A percentile compares a stretch with the other conserved stretches of the same genome.
Evolutionary conservation across 1,140 invertebrate species (phyloP).

Genomic region (Dufourea novaeangliae): DNA sequence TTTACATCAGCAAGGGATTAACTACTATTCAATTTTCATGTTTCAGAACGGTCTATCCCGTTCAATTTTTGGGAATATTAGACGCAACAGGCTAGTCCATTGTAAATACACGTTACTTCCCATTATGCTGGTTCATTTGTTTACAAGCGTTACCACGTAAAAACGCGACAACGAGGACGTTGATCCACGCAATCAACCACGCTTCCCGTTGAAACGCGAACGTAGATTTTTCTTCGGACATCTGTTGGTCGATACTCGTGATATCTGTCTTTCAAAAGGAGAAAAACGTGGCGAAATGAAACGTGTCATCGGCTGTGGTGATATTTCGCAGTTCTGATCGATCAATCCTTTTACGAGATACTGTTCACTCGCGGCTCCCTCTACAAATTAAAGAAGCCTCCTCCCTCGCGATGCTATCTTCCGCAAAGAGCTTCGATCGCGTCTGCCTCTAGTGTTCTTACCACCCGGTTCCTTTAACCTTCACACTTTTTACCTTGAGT

Average conservation of each 20-base stretch:
- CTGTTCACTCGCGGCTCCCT: constrained; percentile 22
- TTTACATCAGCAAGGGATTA: too few relatives aligned
- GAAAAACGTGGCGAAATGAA: constrained; percentile 55
- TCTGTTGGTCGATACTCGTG: constrained; percentile 64
- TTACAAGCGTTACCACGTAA: too few relatives aligned
- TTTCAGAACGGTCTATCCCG: too few relatives aligned
- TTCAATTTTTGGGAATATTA: too few relatives aligned
- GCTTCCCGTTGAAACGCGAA: constrained; percentile 29
- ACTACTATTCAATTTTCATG: too few relatives aligned
- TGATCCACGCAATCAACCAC: constrained; percentile 31
- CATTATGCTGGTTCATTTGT: background rate
- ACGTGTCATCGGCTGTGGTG: constrained; percentile 61
- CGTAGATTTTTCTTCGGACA: constrained; percentile 42
- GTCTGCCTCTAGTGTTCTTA: background rate
- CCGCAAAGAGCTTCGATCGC: constrained; percentile 18
- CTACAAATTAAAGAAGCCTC: constrained; percentile 59
- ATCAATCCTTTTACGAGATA: constrained; percentile 61
- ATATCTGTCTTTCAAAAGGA: constrained; percentile 62
- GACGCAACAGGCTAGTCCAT: background rate
- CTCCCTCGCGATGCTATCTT: constrained; percentile 1
- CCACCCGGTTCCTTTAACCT: background rate
- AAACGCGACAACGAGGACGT: too few relatives aligned
- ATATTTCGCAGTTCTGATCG: constrained; percentile 64
- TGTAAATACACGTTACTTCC: background rate
- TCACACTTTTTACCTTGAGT: background rate